Evolutionary conservation across 2,797 vertebrate genomes (phyloP).

Genomic region (Cryptoprocta ferox): DNA sequence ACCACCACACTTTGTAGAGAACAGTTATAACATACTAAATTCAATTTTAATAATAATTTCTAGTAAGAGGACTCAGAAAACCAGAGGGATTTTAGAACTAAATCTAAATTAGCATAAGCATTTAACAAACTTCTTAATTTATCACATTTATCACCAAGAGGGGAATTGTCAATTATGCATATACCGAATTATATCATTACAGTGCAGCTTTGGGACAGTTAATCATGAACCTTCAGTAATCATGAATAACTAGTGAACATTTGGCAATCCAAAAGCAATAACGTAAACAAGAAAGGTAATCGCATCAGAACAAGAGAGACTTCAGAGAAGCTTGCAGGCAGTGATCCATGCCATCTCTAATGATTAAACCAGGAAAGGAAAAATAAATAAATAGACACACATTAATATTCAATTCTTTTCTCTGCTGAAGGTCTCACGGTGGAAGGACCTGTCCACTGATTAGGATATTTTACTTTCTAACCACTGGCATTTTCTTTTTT

Average conservation of each 20-base stretch:
- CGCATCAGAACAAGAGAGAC: constrained; percentile 41
- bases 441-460: constrained; percentile 69
- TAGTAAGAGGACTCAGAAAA: constrained; percentile 71
- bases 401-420: constrained; percentile 69
- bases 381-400: not conserved
- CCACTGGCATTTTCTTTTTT: constrained; percentile 61
- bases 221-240: constrained; percentile 77
- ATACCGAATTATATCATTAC: constrained; percentile 77
- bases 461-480: constrained; percentile 75
- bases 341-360: constrained; percentile 40
- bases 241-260: constrained; percentile 70
- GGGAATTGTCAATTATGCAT: constrained; percentile 78
- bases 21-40: constrained; percentile 60
- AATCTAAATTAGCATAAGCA: constrained; percentile 77
- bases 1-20: not conserved
- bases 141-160: constrained; percentile 78
- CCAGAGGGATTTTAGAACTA: constrained; percentile 67
- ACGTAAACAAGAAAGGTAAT: constrained; percentile 75
- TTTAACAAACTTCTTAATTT: constrained; percentile 77
- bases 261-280: constrained; percentile 72
- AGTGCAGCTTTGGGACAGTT: constrained; percentile 71
- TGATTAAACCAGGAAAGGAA: constrained; percentile 36
- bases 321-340: constrained; percentile 42
- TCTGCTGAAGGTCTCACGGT: constrained; percentile 31
- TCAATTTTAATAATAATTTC: constrained; percentile 73